These are phyloP conservation scores for Drepanosiphum platanoidis DNA, from an alignment of 2,888 invertebrate genomes.

Conservation along the genomic window DNA sequence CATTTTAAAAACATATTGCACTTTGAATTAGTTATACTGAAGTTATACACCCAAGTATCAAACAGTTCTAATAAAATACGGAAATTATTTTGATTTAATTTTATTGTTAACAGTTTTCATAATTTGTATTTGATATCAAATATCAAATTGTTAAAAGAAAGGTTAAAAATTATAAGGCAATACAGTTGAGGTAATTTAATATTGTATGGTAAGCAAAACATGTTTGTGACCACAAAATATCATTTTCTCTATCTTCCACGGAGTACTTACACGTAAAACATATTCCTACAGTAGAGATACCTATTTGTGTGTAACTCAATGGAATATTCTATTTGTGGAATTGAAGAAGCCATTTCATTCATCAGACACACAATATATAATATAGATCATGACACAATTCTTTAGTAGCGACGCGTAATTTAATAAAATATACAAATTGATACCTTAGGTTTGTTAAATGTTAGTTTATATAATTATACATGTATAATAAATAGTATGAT, in stretches of 20 bases:
- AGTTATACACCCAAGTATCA: too few relatives aligned
- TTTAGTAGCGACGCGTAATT: not conserved
- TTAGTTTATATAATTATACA: too few relatives aligned
- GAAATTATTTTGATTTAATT: not conserved
- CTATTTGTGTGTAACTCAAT: not conserved
- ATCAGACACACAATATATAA: not conserved
- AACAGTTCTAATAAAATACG: not conserved
- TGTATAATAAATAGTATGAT: not conserved
- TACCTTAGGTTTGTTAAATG: not conserved
- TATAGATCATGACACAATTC: not conserved
- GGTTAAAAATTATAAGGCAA: not conserved
- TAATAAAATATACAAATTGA: not conserved
- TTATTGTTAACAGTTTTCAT: not conserved
- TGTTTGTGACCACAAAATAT: conserved; percentile 43
- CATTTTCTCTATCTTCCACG: not conserved
- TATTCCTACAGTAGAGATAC: not conserved
- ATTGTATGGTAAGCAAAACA: conserved; percentile 20
- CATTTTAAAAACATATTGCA: not conserved
- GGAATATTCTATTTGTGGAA: not conserved
- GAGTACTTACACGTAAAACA: not conserved
- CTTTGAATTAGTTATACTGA: not conserved
- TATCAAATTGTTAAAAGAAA: not conserved
- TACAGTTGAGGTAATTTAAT: conserved; percentile 38
- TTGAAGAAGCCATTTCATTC: conserved; percentile 6
- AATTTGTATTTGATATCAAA: not conserved